Percentiles rank a stretch among this genome's conserved stretches.
These are phyloP conservation scores for Osmoderma eremita DNA, from an alignment of 2,888 invertebrate genomes.

Conservation along the genomic window DNA sequence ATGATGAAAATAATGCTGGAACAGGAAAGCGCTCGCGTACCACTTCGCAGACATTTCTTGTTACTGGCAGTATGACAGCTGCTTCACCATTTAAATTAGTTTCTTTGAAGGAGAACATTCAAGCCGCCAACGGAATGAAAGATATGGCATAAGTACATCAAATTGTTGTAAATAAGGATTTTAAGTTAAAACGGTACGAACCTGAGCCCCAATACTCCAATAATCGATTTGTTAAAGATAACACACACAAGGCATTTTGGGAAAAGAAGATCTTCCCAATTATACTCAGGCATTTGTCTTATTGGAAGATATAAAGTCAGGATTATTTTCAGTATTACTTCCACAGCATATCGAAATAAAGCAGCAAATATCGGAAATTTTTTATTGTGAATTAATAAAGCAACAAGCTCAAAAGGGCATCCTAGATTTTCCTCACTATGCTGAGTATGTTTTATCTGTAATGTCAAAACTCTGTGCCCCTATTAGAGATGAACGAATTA, in stretches of 20 bases:
- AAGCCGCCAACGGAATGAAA: conserved; percentile 86
- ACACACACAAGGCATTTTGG: conserved; percentile 95
- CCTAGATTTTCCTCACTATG: conserved; percentile 82
- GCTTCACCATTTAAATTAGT: conserved; percentile 88
- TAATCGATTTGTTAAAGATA: conserved; percentile 86
- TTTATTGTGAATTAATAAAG: conserved; percentile 85
- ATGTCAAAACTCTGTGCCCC: conserved; percentile 95
- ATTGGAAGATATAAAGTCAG: conserved; percentile 89
- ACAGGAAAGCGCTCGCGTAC: conserved; percentile 54
- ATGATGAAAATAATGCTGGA: conserved; percentile 56
- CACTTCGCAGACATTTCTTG: conserved; percentile 64
- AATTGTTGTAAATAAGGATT: conserved; percentile 94
- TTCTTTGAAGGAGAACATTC: conserved; percentile 86
- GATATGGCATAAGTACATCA: conserved; percentile 98
- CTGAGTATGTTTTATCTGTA: conserved; percentile 85
- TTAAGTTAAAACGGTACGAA: conserved; percentile 83
- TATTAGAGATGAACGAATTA: conserved; percentile 88
- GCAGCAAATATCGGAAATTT: conserved; percentile 85
- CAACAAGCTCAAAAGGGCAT: conserved; percentile 90
- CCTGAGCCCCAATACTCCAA: conserved; percentile 78
- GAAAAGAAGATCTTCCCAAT: conserved; percentile 85
- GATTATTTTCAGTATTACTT: conserved; percentile 73
- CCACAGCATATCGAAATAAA: conserved; percentile 87
- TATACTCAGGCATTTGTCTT: conserved; percentile 86
- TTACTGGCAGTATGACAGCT: conserved; percentile 69